Evolutionary conservation across 2,888 invertebrate species (phyloP), one percentile per base, ranked within the genome.

Genomic region (Conus canariensis): DNA sequence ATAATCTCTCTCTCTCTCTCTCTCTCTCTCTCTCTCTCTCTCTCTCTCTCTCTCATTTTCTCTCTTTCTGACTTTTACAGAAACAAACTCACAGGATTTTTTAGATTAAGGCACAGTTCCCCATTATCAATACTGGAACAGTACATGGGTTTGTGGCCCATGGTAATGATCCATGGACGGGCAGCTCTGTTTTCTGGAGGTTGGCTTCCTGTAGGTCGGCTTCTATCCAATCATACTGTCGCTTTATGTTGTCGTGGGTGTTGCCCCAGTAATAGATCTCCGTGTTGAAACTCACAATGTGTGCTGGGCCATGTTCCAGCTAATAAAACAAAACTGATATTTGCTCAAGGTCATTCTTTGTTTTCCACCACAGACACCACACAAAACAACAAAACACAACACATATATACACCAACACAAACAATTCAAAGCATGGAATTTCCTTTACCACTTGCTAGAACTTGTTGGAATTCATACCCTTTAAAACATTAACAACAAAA

Each of bases 191-290:
- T 96, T 90, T 95, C 95, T 58, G 95, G 95, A 95, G 94, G 90
- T 94, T 95, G 4, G 96, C 92, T 95, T 94, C 97, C 96, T 97
- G 96, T 82, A 99, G 97, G 96, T 99, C 99, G 22, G 97, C 96
- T 93, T 97, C 97, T 5, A 99, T 97, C 99, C 99, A 99, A 89
- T 98, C 97, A 95, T 98, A 96, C 92, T 96, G 96, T 70, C 94
- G 92, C n/a, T 93, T 85, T n/a, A 94, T 93, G 91, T 98, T 98
- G 94, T 98, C 97, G 80, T 98, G 96, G 0, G 99, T 99, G 95
- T 98, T 99, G 94, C 98, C 97, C 74, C 98, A 97, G 96, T 98
- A 99, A 97, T 99, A 99, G 96, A 99, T 98, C 97, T 99, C 99
- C 0, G 99, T 99, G 91, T 98, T 98, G 94, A 99, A 97, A 59